Conservation (phyloP, 2,113 vertebrate species). For the Gallinago undulata region DNA sequence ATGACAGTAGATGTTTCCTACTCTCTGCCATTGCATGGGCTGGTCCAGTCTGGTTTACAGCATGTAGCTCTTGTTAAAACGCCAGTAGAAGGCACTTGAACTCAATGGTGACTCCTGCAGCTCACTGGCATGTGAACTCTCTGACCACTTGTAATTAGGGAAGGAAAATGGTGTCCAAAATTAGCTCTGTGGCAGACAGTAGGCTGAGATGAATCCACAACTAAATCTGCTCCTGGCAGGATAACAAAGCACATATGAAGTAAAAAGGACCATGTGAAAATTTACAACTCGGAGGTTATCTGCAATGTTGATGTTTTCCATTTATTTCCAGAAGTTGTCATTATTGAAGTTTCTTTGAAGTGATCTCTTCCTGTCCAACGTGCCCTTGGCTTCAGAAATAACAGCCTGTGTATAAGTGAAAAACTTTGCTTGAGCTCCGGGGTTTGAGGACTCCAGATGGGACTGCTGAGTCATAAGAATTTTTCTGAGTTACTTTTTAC, state of each 20-base stretch:
- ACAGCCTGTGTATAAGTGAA: not conserved
- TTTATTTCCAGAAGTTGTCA: constrained; percentile 30
- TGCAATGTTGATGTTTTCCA: not conserved
- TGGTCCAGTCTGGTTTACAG: not conserved
- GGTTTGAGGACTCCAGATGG: not conserved
- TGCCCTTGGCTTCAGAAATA: constrained; percentile 29
- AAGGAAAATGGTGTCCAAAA: not conserved
- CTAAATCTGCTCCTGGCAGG: not conserved
- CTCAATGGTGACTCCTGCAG: not conserved
- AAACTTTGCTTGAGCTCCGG: not conserved
- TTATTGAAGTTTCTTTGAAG: constrained; percentile 35
- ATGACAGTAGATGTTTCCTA: not conserved
- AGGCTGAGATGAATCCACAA: not conserved
- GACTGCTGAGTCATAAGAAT: not conserved
- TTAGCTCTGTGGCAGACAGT: not conserved
- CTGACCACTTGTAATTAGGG: not conserved
- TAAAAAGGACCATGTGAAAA: not conserved
- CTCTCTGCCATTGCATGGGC: not conserved
- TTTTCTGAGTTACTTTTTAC: not conserved
- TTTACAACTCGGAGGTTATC: not conserved
- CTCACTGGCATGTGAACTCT: not conserved
- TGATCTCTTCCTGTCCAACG: constrained; percentile 35
- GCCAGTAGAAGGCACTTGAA: not conserved
- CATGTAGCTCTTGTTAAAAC: not conserved
- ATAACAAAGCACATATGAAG: not conserved